Conservation (phyloP, 2,113 vertebrate species). For the Prolemur simus region DNA sequence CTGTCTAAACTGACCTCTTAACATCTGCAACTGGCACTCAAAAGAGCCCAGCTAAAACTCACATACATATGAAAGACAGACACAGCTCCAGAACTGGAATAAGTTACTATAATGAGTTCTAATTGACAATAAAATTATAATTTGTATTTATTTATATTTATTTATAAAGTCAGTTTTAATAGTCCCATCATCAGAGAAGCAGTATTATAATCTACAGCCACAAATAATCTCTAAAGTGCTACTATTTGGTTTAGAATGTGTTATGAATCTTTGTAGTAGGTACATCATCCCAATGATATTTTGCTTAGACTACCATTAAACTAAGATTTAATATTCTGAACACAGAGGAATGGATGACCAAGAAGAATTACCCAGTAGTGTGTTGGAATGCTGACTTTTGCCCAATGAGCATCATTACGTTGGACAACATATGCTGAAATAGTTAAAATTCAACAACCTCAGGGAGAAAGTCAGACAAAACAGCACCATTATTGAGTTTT, state of each 20-base stretch:
- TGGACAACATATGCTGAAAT: not conserved
- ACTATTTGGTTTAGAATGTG: not conserved
- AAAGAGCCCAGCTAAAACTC: not conserved
- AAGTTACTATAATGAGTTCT: not conserved
- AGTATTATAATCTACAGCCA: not conserved
- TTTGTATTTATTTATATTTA: not conserved
- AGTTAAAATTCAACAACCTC: not conserved
- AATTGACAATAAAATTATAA: not conserved
- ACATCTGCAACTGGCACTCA: not conserved
- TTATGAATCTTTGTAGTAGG: not conserved
- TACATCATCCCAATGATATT: not conserved
- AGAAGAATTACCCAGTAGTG: not conserved
- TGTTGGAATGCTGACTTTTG: not conserved
- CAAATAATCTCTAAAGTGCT: not conserved
- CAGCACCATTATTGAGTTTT: not conserved
- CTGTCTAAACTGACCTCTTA: not conserved
- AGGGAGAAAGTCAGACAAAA: slow-evolving; percentile 4
- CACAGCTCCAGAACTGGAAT: not conserved
- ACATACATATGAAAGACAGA: not conserved
- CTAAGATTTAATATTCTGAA: not conserved
- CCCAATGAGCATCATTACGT: not conserved
- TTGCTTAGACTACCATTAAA: not conserved
- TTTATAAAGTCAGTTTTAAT: slow-evolving; percentile 1
- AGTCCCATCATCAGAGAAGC: not conserved
- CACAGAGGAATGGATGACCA: not conserved